phyloP scores from a whole-genome alignment of 2,797 vertebrate species.

The Thaleichthys pacificus region DNA sequence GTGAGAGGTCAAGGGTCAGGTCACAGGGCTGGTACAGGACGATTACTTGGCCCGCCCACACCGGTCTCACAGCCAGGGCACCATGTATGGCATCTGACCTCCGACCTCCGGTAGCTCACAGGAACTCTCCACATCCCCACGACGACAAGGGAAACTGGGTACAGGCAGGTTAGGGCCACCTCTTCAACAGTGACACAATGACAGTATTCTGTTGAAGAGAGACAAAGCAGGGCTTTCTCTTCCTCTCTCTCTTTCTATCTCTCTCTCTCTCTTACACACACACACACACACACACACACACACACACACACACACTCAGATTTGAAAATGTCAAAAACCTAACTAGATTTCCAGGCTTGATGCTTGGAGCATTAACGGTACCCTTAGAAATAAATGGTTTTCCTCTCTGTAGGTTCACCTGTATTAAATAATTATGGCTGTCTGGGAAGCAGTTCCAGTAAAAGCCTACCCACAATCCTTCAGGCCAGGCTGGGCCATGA shows the following conservation, averaged over 20 bases:
- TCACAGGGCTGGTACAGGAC: slow-evolving; percentile 54
- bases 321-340: too few relatives aligned
- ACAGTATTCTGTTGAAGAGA: slow-evolving; percentile 23
- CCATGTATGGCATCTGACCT: slow-evolving; percentile 72
- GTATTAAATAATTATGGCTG: background rate
- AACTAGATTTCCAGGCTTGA: too few relatives aligned
- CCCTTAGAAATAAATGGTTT: background rate
- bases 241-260: too few relatives aligned
- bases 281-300: too few relatives aligned
- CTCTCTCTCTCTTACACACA: too few relatives aligned
- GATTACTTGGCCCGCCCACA: slow-evolving; percentile 63
- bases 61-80: slow-evolving; percentile 55
- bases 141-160: slow-evolving; percentile 45
- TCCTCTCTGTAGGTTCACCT: background rate
- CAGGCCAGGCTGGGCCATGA: background rate
- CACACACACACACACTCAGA: too few relatives aligned
- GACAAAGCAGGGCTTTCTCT: background rate
- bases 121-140: slow-evolving; percentile 57
- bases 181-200: slow-evolving; percentile 10
- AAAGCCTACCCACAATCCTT: background rate
- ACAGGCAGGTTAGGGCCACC: background rate
- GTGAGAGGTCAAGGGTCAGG: slow-evolving; percentile 67
- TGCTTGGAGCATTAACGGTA: background rate
- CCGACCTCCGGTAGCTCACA: slow-evolving; percentile 61
- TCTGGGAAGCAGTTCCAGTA: background rate